Conservation (phyloP, 2,888 invertebrate species). For the Schizotus pectinicornis region DNA sequence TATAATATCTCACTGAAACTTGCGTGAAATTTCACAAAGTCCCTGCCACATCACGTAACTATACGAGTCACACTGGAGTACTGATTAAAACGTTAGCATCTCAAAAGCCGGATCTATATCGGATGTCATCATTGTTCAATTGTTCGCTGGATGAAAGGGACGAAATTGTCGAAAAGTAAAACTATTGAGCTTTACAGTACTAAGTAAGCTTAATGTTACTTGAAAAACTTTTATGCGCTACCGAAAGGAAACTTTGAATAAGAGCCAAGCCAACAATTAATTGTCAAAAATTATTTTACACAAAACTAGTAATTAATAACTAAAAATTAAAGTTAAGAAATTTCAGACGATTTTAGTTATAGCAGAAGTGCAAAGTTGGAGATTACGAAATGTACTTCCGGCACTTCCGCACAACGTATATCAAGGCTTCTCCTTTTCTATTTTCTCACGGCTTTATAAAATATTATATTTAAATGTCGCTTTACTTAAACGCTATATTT, state of each 20-base stretch:
- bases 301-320: too few relatives aligned
- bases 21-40: not conserved
- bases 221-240: conserved; percentile 4
- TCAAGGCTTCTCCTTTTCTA: conserved; percentile 22
- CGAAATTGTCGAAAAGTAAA: not conserved
- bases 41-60: conserved; percentile 5
- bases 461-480: conserved; percentile 31
- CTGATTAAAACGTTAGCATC: conserved; percentile 7
- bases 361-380: conserved; percentile 20
- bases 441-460: conserved; percentile 29
- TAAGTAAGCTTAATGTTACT: conserved; percentile 10
- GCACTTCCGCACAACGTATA: conserved; percentile 27
- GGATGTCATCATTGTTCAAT: conserved; percentile 15
- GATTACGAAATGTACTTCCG: conserved; percentile 25
- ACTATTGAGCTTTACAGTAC: conserved; percentile 9
- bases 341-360: not conserved
- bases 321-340: conserved; percentile 2
- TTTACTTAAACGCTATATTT: conserved; percentile 30
- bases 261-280: too few relatives aligned
- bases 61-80: conserved; percentile 4
- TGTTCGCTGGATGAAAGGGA: not conserved
- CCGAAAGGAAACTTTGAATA: conserved; percentile 8
- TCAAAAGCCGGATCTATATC: conserved; percentile 15
- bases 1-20: conserved; percentile 7
- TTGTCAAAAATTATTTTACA: too few relatives aligned